Percentiles rank a stretch among this genome's conserved stretches.
phyloP scores from a whole-genome alignment of 2,797 vertebrate species.

The Muraenolepis orangiensis region DNA sequence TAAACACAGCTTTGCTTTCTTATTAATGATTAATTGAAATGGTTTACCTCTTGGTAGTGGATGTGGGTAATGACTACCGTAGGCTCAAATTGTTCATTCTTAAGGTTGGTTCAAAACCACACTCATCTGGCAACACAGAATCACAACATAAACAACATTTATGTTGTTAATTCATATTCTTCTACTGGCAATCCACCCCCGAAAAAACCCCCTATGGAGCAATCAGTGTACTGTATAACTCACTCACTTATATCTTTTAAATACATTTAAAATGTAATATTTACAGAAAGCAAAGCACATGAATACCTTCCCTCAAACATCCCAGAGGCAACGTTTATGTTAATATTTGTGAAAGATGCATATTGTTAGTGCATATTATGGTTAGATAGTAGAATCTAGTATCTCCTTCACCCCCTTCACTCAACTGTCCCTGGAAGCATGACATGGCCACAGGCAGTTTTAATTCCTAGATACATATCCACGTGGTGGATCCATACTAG shows the following conservation, averaged over 20 bases:
- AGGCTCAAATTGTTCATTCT: neutral
- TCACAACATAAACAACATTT: neutral
- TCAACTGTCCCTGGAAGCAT: neutral
- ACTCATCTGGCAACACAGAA: neutral
- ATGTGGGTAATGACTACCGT: neutral
- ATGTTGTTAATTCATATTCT: conserved; percentile 10
- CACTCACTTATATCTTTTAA: neutral
- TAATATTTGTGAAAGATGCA: neutral
- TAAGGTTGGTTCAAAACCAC: neutral
- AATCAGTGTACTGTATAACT: neutral
- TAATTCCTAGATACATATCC: neutral
- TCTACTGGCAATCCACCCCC: neutral
- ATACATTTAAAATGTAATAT: neutral
- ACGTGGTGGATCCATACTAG: too few relatives aligned
- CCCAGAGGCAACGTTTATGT: neutral
- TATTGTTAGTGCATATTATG: too few relatives aligned
- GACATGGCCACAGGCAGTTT: neutral
- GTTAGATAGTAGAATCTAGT: neutral
- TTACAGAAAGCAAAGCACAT: neutral
- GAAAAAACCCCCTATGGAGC: conserved; percentile 7
- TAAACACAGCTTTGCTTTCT: neutral
- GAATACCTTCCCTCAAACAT: too few relatives aligned
- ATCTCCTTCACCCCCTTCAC: neutral
- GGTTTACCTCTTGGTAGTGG: neutral
- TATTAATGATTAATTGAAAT: neutral